Evolutionary conservation across 2,113 vertebrate genomes (phyloP).

Genomic region (Hepsetus odoe): DNA sequence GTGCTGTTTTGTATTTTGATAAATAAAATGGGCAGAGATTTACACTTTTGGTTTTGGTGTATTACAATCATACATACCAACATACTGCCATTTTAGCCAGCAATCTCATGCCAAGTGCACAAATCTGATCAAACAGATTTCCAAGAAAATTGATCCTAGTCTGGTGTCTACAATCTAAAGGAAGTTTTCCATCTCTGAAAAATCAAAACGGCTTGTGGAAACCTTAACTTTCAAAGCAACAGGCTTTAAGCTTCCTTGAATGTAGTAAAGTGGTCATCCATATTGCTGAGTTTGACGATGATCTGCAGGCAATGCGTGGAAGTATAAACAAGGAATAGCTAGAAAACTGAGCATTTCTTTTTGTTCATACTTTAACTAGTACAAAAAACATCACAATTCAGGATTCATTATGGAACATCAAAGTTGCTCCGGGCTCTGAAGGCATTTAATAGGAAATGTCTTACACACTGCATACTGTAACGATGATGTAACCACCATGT

Average conservation of each 20-base stretch:
- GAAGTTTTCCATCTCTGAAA: background rate
- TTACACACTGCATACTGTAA: constrained; percentile 12
- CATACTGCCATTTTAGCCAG: background rate
- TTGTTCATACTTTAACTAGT: background rate
- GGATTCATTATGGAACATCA: background rate
- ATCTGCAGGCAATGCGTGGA: background rate
- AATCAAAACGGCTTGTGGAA: background rate
- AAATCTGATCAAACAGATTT: background rate
- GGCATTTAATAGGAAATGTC: background rate
- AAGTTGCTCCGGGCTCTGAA: background rate
- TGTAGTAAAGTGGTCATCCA: background rate
- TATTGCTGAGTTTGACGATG: background rate
- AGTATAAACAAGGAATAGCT: background rate
- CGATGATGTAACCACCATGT: constrained; percentile 11
- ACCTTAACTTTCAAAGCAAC: background rate
- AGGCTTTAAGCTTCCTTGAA: background rate
- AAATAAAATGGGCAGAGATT: too few relatives aligned
- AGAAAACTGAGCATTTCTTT: background rate
- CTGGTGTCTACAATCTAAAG: background rate
- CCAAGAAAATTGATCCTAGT: background rate
- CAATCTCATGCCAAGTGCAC: background rate
- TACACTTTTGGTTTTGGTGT: too few relatives aligned
- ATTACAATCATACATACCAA: background rate
- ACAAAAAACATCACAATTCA: background rate
- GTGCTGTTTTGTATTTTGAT: too few relatives aligned